A percentile compares a stretch with the other conserved stretches of the same genome.
Conservation (phyloP, 2,888 invertebrate genomes). For the Acholoe squamosa region DNA sequence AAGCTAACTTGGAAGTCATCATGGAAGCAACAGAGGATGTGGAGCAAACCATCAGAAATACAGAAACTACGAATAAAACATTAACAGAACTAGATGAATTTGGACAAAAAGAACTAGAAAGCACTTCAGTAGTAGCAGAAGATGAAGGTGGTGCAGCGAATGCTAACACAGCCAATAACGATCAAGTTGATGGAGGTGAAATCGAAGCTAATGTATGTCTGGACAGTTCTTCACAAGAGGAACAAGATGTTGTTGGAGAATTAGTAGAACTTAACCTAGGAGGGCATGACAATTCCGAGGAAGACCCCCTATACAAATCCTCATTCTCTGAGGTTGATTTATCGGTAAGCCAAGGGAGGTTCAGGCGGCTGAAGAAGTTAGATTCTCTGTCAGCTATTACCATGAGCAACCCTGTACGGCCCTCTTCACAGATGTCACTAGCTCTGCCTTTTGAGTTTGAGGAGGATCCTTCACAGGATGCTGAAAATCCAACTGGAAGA, state of each 20-base stretch:
- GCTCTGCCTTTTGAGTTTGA: conserved; percentile 35
- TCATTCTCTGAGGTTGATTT: not conserved
- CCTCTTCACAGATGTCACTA: not conserved
- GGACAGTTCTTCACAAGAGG: not conserved
- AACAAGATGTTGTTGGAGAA: not conserved
- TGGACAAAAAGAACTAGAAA: not conserved
- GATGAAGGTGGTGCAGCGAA: not conserved
- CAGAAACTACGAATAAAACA: not conserved
- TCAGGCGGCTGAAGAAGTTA: not conserved
- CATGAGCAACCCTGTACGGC: not conserved
- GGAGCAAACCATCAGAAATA: not conserved
- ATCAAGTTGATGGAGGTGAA: not conserved
- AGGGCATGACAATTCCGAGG: not conserved
- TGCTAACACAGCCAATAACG: not conserved
- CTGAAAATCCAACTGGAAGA: conserved; percentile 30
- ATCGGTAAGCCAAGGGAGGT: not conserved
- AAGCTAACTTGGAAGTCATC: not conserved
- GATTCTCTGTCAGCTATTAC: not conserved
- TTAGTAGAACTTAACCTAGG: too few species aligned
- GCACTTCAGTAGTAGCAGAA: too few species aligned
- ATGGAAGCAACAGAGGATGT: not conserved
- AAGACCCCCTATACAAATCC: not conserved
- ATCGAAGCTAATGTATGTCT: not conserved
- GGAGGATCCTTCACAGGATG: not conserved
- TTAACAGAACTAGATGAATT: not conserved